Conservation (phyloP, 2,113 vertebrate genomes). For the Chaenocephalus aceratus region DNA sequence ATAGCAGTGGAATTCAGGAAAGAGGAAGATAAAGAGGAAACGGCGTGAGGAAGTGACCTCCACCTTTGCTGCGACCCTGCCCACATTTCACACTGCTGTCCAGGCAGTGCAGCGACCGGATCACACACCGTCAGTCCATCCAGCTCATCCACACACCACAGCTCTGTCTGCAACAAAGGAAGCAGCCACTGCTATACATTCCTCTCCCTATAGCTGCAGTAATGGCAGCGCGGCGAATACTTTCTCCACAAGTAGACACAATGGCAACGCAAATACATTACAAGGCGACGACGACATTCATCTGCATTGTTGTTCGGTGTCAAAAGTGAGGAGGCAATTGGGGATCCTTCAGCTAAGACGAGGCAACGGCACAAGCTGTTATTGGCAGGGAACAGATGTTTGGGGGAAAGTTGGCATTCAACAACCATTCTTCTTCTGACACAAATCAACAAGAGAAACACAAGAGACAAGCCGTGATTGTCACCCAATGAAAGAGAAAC, state of each 20-base stretch:
- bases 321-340: conserved; percentile 76
- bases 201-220: conserved; percentile 50
- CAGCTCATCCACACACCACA: conserved; percentile 59
- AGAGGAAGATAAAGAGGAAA: conserved; percentile 86
- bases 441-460: conserved; percentile 80
- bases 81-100: conserved; percentile 77
- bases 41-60: conserved; percentile 86
- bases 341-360: conserved; percentile 77
- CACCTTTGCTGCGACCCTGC: conserved; percentile 81
- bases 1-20: conserved; percentile 84
- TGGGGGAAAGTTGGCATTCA: conserved; percentile 83
- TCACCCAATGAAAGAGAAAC: conserved; percentile 74
- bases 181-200: conserved; percentile 63
- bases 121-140: conserved; percentile 50
- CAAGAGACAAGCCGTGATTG: conserved; percentile 76
- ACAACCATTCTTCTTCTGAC: conserved; percentile 79
- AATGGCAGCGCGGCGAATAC: conserved; percentile 16
- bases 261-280: conserved; percentile 44
- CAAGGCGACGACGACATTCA: conserved; percentile 72
- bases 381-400: conserved; percentile 87
- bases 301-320: conserved; percentile 75
- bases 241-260: conserved; percentile 48
- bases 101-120: conserved; percentile 57
- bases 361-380: conserved; percentile 84
- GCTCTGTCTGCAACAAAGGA: conserved; percentile 65